These are phyloP conservation scores for Eupsilia transversa DNA, from an alignment of 2,888 invertebrate genomes.

Conservation along the genomic window DNA sequence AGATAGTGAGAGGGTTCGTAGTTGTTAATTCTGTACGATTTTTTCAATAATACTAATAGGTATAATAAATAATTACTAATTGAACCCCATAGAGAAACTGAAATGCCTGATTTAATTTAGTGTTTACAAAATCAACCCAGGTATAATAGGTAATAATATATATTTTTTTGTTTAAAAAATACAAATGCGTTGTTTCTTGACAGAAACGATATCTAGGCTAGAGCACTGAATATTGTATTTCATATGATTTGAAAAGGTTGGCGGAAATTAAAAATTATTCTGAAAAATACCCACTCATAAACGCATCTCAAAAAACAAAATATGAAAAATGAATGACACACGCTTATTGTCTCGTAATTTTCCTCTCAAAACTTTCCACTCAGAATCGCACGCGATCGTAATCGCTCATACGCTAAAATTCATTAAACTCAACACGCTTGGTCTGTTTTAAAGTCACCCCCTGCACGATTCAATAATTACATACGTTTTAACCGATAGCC, in stretches of 20 bases:
- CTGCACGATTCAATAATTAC: slow-evolving; percentile 86
- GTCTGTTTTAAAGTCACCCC: slow-evolving; percentile 80
- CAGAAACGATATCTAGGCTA: too few relatives aligned
- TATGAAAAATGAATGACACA: slow-evolving; percentile 39
- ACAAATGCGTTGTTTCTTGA: too few relatives aligned
- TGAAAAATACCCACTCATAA: neutral
- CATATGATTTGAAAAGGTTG: neutral
- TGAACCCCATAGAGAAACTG: too few relatives aligned
- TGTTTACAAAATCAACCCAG: neutral
- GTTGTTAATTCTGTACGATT: neutral
- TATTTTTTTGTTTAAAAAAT: too few relatives aligned
- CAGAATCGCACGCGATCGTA: slow-evolving; percentile 75
- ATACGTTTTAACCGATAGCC: slow-evolving; percentile 88
- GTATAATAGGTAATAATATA: too few relatives aligned
- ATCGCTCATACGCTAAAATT: slow-evolving; percentile 82
- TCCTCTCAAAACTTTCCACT: slow-evolving; percentile 70
- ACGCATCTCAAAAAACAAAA: neutral
- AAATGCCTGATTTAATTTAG: neutral
- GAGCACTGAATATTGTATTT: too few relatives aligned
- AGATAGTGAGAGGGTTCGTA: neutral
- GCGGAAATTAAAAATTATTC: neutral
- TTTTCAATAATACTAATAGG: neutral
- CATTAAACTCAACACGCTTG: slow-evolving; percentile 87
- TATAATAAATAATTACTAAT: neutral
- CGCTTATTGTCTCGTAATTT: slow-evolving; percentile 66